Conservation (phyloP, 2,797 vertebrate genomes). For the Gadopsis marmoratus region DNA sequence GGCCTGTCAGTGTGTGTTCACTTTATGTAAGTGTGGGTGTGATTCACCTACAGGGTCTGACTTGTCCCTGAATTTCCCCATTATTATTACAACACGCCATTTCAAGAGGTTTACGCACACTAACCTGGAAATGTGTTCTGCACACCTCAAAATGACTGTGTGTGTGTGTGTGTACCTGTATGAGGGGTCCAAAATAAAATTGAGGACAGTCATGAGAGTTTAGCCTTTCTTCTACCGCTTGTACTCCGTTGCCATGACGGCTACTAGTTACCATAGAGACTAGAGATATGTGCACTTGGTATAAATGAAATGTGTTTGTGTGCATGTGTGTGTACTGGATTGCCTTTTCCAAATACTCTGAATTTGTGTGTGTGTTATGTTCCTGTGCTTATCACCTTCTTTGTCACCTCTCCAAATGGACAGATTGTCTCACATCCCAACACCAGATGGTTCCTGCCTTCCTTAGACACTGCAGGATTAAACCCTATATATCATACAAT, state of each 20-base stretch:
- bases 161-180: neutral
- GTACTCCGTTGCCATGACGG: constrained; percentile 83
- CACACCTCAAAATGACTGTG: constrained; percentile 31
- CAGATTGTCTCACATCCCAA: constrained; percentile 82
- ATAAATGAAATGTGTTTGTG: constrained; percentile 67
- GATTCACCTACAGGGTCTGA: constrained; percentile 54
- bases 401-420: constrained; percentile 83
- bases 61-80: constrained; percentile 64
- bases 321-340: constrained; percentile 51
- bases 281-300: constrained; percentile 75
- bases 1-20: constrained; percentile 42
- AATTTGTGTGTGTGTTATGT: constrained; percentile 46
- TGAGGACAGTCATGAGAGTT: constrained; percentile 78
- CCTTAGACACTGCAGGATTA: constrained; percentile 68
- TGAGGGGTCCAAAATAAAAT: constrained; percentile 70
- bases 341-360: constrained; percentile 50
- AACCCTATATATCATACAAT: constrained; percentile 54
- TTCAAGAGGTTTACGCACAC: constrained; percentile 16
- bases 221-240: constrained; percentile 72
- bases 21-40: neutral
- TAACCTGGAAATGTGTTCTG: constrained; percentile 24
- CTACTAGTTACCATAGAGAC: constrained; percentile 87
- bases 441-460: constrained; percentile 83
- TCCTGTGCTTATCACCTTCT: constrained; percentile 78
- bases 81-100: constrained; percentile 33